These are phyloP conservation scores for Protobothrops flavoviridis DNA, from an alignment of 2,113 vertebrate species.

Conservation along the genomic window DNA sequence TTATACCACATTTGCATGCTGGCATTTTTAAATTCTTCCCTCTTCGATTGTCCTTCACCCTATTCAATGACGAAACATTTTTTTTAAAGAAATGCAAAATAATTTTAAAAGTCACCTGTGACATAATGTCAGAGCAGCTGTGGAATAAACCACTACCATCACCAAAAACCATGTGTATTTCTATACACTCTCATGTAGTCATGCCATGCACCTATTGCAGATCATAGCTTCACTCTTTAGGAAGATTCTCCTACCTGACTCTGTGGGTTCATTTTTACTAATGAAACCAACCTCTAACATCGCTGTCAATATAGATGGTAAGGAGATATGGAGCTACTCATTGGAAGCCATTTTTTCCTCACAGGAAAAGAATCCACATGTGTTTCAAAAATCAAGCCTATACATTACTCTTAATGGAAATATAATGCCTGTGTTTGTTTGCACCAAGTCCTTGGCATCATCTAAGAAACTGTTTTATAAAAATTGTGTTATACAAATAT, in stretches of 20 bases:
- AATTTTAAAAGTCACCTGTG: background rate
- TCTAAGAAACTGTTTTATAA: background rate
- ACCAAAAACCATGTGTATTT: background rate
- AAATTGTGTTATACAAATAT: background rate
- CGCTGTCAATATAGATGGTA: background rate
- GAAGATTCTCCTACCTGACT: background rate
- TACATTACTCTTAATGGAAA: background rate
- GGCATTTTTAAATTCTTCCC: background rate
- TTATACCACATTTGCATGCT: background rate
- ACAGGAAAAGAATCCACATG: background rate
- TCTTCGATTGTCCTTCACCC: background rate
- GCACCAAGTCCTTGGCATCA: background rate
- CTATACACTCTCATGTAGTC: background rate
- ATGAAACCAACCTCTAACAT: background rate
- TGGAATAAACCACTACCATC: background rate
- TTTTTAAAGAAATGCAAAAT: background rate
- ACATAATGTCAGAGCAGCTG: background rate
- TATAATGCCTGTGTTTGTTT: background rate
- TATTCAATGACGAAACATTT: background rate
- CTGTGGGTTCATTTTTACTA: background rate
- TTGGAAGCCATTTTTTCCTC: background rate
- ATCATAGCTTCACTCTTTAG: background rate
- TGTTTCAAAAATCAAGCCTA: background rate
- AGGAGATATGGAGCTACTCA: background rate
- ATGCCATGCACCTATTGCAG: background rate